Percentiles rank a stretch among this genome's conserved stretches.
Evolutionary conservation across 2,888 invertebrate genomes (phyloP).

Genomic region (Agrypnus murinus): DNA sequence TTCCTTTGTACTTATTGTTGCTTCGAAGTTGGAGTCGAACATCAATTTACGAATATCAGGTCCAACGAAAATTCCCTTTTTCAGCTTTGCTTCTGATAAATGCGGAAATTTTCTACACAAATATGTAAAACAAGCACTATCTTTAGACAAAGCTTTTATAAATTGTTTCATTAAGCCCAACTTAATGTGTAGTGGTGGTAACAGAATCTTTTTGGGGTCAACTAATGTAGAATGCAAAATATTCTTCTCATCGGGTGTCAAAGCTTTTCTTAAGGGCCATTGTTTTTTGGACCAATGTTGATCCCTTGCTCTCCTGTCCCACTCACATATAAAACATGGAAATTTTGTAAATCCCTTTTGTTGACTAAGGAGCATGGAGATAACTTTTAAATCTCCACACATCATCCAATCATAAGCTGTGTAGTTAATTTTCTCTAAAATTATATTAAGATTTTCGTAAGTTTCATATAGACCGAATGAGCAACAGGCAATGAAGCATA

Average conservation of each 20-base stretch:
- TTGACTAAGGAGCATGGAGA: constrained; percentile 23
- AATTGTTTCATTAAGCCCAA: constrained; percentile 32
- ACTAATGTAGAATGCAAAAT: not conserved
- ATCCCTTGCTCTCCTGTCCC: too few relatives aligned
- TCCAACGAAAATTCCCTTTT: not conserved
- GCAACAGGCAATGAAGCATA: constrained; percentile 22
- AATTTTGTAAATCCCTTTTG: too few relatives aligned
- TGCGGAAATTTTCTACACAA: not conserved
- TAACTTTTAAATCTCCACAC: too few relatives aligned
- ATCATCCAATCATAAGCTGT: constrained; percentile 16
- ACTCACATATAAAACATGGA: too few relatives aligned
- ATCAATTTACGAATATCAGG: not conserved
- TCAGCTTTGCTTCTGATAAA: not conserved
- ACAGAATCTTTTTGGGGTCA: not conserved
- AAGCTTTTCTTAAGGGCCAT: not conserved
- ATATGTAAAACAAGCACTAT: not conserved
- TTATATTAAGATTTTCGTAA: constrained; percentile 21
- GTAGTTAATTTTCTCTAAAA: constrained; percentile 22
- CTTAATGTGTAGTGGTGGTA: constrained; percentile 27
- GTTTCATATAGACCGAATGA: constrained; percentile 32
- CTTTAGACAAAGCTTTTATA: constrained; percentile 26
- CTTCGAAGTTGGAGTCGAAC: not conserved
- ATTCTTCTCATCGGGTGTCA: not conserved
- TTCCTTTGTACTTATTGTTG: not conserved
- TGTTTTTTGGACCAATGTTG: constrained; percentile 18